phyloP scores from a whole-genome alignment of 2,113 vertebrate species.

The Butorides virescens region DNA sequence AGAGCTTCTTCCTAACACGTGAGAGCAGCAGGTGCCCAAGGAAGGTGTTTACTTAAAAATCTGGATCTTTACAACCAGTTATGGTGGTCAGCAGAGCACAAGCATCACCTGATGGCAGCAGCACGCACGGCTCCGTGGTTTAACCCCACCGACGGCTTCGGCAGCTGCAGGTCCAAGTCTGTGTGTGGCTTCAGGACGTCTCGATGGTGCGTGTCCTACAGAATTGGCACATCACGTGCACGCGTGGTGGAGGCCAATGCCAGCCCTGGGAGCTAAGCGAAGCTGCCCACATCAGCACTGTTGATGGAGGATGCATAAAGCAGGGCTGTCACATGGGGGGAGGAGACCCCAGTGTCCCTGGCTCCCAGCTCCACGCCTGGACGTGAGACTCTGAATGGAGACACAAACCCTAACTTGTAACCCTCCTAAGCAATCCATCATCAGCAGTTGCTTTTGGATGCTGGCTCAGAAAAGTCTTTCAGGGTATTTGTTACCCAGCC shows the following conservation, averaged over 20 bases:
- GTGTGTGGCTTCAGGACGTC: neutral
- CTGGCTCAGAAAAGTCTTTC: neutral
- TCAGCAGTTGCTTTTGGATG: neutral
- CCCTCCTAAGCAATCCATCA: neutral
- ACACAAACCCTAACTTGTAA: neutral
- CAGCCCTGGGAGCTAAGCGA: neutral
- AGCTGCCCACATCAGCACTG: neutral
- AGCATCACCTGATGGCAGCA: neutral
- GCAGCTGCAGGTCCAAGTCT: neutral
- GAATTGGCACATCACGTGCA: rapidly evolving
- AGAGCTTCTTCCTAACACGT: rapidly evolving
- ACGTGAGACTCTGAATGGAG: neutral
- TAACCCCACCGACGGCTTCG: neutral
- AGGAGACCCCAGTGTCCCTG: neutral
- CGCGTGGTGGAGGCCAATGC: neutral
- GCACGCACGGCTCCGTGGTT: rapidly evolving
- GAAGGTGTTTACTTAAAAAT: neutral
- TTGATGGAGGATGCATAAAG: neutral
- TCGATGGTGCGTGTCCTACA: neutral
- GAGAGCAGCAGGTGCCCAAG: neutral
- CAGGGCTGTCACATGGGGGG: rapidly evolving
- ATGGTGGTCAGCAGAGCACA: neutral
- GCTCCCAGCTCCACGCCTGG: neutral
- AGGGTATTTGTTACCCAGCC: neutral
- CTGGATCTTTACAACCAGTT: neutral